These are phyloP conservation scores for Parascotia fuliginaria DNA, from an alignment of 2,888 invertebrate species.

Conservation along the genomic window DNA sequence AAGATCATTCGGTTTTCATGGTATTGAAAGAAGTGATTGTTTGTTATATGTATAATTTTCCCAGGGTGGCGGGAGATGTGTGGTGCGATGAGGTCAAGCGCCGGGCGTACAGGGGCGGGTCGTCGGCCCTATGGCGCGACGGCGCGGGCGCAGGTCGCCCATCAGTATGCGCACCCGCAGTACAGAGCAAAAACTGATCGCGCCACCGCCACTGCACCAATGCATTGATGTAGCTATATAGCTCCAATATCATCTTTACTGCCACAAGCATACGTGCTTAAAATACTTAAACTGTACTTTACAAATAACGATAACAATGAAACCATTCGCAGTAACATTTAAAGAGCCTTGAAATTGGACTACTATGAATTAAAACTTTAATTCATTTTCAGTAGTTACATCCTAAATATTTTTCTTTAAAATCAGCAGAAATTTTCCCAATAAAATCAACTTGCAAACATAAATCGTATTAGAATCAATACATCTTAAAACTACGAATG, in stretches of 20 bases:
- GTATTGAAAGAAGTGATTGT: not conserved
- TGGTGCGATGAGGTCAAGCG: conserved; percentile 66
- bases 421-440: no score
- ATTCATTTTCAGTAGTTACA: not conserved
- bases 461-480: no score
- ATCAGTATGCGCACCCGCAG: conserved; percentile 71
- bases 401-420: no score
- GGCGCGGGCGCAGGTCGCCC: conserved; percentile 52
- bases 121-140: conserved; percentile 59
- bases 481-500: no score
- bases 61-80: conserved; percentile 39
- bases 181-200: conserved; percentile 65
- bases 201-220: conserved; percentile 38
- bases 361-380: not conserved
- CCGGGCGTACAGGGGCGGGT: conserved; percentile 63
- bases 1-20: no score
- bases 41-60: conserved; percentile 29
- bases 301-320: conserved; percentile 23
- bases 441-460: no score
- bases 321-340: conserved; percentile 14
- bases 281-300: conserved; percentile 33
- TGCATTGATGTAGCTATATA: conserved; percentile 59
- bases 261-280: conserved; percentile 36
- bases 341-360: not conserved
- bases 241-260: conserved; percentile 49